Evolutionary conservation across 2,888 invertebrate genomes (phyloP), one percentile per base, ranked within the genome.

Genomic region (Bruchidius siliquastri): DNA sequence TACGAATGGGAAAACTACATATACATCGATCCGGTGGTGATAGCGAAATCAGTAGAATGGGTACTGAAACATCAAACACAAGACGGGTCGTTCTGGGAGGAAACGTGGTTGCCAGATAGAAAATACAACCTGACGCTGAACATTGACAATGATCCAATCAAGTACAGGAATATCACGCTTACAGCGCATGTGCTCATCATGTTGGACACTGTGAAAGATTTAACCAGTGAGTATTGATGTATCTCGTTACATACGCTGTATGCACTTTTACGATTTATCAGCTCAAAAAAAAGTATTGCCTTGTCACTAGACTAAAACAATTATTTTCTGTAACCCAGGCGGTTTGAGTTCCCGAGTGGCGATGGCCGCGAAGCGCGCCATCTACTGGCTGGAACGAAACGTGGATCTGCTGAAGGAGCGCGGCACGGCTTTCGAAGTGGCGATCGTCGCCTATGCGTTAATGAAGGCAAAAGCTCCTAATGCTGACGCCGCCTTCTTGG

Each of bases 1-100:
- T 96, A 97, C 82, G 98, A 98, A 85, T 98, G 98, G 98, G 97
- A 98, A 88, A 96, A 97, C 85, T 96, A 93, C 83, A 92, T 98
- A 73, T 98, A 96, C 87, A 96, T 98, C 78, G 97, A 98, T 85
- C 94, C 96, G 0, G 89, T 91, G 69, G 94, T 96, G 78, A 95
- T 98, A 80, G 91, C 94, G 3, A 92, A 92, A 84, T 92, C 97
- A 0, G 94, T 96, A 0, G 89, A 92, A 0, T 98, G 96, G 96
- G 88, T 98, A 1, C 86, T 98, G 73, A 89, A 92, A 72, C 95
- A 96, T 86, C 98, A 98, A 86, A 92, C 91, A 0, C 90, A 89
- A 0, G 92, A 94, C 22, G 98, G 98, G 0, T 92, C 96, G 0
- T 98, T 98, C 88, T 94, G 94, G 86, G 97, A 97, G 85, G 91